Percentiles rank a stretch among this genome's conserved stretches.
Conservation (phyloP, 2,888 invertebrate species). For the Perizoma flavofasciatum region DNA sequence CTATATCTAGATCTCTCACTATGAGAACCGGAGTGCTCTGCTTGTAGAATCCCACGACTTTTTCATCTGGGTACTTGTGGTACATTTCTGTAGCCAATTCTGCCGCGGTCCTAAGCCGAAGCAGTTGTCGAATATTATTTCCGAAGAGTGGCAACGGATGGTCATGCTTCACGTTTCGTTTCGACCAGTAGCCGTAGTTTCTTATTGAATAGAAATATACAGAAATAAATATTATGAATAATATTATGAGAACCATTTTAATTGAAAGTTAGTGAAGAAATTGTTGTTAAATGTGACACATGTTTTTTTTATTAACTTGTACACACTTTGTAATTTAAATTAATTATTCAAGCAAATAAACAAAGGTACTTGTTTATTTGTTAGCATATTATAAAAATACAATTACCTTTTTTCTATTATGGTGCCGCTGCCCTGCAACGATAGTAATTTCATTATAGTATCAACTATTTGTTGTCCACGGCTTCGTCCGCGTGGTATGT, state of each 20-base stretch:
- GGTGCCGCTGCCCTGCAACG: too few relatives aligned
- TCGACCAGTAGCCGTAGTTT: conserved; percentile 7
- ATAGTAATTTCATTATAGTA: too few relatives aligned
- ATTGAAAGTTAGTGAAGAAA: neutral
- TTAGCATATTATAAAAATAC: too few relatives aligned
- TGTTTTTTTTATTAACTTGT: too few relatives aligned
- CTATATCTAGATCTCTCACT: conserved; percentile 9
- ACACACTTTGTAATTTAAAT: too few relatives aligned
- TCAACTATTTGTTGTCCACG: too few relatives aligned
- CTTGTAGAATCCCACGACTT: conserved; percentile 8
- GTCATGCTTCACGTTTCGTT: conserved; percentile 5
- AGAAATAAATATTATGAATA: conserved; percentile 6
- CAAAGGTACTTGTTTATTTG: too few relatives aligned
- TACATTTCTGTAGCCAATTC: conserved; percentile 5
- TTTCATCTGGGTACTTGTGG: conserved; percentile 7
- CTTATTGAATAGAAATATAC: conserved; percentile 6
- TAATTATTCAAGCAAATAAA: too few relatives aligned
- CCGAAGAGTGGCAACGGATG: conserved; percentile 6
- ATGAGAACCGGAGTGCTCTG: conserved; percentile 2
- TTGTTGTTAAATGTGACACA: too few relatives aligned
- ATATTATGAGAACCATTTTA: conserved; percentile 5
- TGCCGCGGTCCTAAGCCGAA: neutral
- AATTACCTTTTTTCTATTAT: too few relatives aligned
- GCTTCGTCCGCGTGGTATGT: too few relatives aligned
- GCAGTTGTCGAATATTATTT: conserved; percentile 6